Base-by-base conservation (phyloP, 1,140 invertebrate genomes). In the Caenorhabditis latens region DNA sequence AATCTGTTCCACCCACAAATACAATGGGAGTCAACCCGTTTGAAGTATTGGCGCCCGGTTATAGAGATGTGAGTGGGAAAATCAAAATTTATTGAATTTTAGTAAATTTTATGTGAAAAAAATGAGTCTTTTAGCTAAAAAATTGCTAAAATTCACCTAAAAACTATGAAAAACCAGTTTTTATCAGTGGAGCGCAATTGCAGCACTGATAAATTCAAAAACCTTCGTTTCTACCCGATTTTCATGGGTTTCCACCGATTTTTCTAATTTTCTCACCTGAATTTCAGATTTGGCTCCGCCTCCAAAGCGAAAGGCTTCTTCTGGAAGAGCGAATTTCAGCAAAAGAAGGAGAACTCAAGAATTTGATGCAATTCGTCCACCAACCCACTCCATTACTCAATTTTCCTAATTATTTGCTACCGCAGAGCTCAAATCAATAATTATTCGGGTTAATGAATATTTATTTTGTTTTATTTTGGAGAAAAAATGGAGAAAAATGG, bases 281-380 rank as follows among this genome's bases (percentile, higher is more conserved):
- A 21, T 79, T 79, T 24, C n/a, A 79, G 71, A 79, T 79, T 50
- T 79, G 71, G 71, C 71, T 79, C 71, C 71, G 71, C 43, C 71
- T 79, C 9, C 71, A 79, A 50, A 50, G 46, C n/a, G 71, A 79
- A 11, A 46, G 71, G 11, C 46, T 79, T 0, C n/a, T 79, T 6
- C 71, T 79, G 0, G 71, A 79, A 7, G 46, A 79, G 19, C 0
- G 71, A 50, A 79, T 79, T 79, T 50, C 71, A 43, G 71, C 71
- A n/a, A 79, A 79, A 53, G n/a, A 79, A 8, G 71, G 71, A 24
- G 71, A 79, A 40, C 46, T 79, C n/a, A 79, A 50, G 13, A 79
- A 50, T 50, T 40, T 79, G 14, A 79, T 79, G 71, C n/a, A 71
- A 21, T 13, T 79, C 46, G 46, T 50, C 9, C 71, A 53, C 43